Conservation (phyloP, 2,113 vertebrate species). For the Melanostigma gelatinosum region DNA sequence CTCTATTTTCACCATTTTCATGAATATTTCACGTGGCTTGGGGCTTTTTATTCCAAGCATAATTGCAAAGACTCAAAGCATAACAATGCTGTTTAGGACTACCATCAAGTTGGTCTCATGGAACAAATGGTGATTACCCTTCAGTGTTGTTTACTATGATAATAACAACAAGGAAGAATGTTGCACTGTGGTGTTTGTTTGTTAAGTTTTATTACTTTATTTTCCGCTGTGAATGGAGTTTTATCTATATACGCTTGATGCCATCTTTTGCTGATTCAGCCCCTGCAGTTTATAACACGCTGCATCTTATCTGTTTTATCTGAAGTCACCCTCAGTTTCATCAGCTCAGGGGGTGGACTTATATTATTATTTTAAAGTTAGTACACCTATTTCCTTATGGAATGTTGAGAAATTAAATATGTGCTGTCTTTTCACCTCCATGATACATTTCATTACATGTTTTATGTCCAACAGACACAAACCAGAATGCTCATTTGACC, state of each 20-base stretch:
- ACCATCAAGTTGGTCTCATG: slow-evolving; percentile 9
- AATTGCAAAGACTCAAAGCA: slow-evolving; percentile 6
- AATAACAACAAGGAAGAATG: background rate
- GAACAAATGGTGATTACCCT: slow-evolving; percentile 6
- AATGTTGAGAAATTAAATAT: background rate
- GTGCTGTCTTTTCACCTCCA: background rate
- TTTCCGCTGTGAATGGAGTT: background rate
- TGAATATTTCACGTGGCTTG: slow-evolving; percentile 37
- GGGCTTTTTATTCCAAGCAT: slow-evolving; percentile 23
- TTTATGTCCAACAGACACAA: background rate
- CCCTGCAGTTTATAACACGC: background rate
- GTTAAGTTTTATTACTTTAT: background rate
- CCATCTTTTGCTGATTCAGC: background rate
- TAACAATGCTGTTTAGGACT: slow-evolving; percentile 22
- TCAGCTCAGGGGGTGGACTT: background rate
- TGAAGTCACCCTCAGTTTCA: background rate
- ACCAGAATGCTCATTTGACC: background rate
- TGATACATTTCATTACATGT: background rate
- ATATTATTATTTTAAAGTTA: background rate
- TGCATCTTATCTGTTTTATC: background rate
- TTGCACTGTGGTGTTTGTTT: background rate
- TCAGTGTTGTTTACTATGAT: background rate
- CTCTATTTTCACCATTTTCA: slow-evolving; percentile 8
- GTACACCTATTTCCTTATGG: background rate
- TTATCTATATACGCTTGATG: background rate